Evolutionary conservation across 1,140 invertebrate species (phyloP), one percentile per base, ranked within the genome.

Genomic region (Mercenaria mercenaria): DNA sequence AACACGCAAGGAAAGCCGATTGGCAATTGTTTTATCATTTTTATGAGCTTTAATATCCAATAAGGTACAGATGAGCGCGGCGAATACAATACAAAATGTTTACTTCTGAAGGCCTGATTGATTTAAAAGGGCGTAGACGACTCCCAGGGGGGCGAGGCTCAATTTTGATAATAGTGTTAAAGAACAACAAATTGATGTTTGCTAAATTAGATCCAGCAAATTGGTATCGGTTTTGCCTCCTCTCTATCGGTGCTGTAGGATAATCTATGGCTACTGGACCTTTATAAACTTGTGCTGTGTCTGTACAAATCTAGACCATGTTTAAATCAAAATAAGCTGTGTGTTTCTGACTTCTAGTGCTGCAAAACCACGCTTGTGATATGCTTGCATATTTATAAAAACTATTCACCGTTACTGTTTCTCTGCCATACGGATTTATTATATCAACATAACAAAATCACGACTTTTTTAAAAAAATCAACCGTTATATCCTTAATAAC

Each of bases 121-220:
- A 88, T 88, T 88, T 88, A 79, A 88, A 88, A 81, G 86, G 86
- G 86, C 74, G 56, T 69, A 32, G 32, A 72, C 34, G 29, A 52
- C n/a, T 37, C 77, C 56, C 50, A 0, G 15, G 77, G 86, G 77
- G 67, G 13, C 76, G 86, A 64, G 64, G 76, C 86, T 88, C 86
- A 88, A 88, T 88, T 88, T 88, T 88, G 86, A 88, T 88, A 88
- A 88, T 88, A 88, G 86, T 88, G 86, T 88, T 88, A 88, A 88
- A 88, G 86, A 88, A 88, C 52, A 81, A 80, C 86, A 72, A 79
- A 88, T 47, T 26, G 76, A 69, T 88, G 86, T 50, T 56, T 69
- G 86, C 37, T 52, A 80, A 81, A 88, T 88, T 88, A 88, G 86
- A 88, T 88, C 64, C 77, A 80, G 61, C 11, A 80, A 88, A 88